Conservation (phyloP, 2,888 invertebrate species). For the Cheilosia soror region DNA sequence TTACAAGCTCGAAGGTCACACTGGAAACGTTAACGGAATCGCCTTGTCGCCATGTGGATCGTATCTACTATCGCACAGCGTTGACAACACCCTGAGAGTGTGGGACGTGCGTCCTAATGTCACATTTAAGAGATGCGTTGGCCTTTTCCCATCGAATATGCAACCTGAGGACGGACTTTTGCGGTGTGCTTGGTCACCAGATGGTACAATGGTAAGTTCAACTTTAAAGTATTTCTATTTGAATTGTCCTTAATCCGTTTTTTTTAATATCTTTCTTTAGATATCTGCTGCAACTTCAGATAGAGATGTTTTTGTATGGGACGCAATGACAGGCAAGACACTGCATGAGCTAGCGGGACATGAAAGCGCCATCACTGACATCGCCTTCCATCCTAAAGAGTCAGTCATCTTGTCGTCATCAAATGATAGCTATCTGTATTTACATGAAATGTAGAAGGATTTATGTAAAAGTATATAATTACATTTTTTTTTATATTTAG, state of each 20-base stretch:
- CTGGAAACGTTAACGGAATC: constrained; percentile 96
- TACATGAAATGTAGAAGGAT: constrained; percentile 86
- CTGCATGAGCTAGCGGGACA: background rate
- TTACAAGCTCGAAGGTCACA: constrained; percentile 95
- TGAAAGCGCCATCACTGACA: constrained; percentile 84
- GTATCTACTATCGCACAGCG: constrained; percentile 97
- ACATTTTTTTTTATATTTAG: too few species aligned
- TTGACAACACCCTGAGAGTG: constrained; percentile 97
- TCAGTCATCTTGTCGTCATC: constrained; percentile 96
- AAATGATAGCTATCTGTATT: constrained; percentile 96
- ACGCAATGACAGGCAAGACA: background rate
- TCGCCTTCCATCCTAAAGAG: constrained; percentile 97
- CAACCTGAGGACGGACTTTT: constrained; percentile 98
- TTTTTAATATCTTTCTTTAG: constrained; percentile 82
- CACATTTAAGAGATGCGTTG: constrained; percentile 95
- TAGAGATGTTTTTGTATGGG: constrained; percentile 1
- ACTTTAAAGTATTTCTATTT: background rate
- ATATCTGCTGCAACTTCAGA: constrained; percentile 17
- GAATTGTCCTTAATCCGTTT: background rate
- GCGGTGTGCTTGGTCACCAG: constrained; percentile 96
- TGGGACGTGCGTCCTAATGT: constrained; percentile 99
- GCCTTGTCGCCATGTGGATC: constrained; percentile 87
- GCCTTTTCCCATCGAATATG: constrained; percentile 95
- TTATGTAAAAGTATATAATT: too few species aligned
- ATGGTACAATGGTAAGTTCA: constrained; percentile 91